Evolutionary conservation across 2,797 vertebrate genomes (phyloP), one percentile per base, ranked within the genome.

Genomic region (Anabacerthia variegaticeps): DNA sequence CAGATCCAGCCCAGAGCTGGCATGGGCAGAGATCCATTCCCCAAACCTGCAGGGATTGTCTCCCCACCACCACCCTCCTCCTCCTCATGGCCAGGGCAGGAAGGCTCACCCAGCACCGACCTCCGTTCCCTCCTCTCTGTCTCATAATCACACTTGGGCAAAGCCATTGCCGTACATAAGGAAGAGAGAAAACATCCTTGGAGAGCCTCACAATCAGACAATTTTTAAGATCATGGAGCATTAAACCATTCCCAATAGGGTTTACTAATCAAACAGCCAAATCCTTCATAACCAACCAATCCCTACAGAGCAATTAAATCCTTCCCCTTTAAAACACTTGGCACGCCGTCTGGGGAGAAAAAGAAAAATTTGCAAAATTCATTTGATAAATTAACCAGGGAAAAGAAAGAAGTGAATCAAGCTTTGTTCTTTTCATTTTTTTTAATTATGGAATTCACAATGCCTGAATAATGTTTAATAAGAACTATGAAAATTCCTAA

Each of bases 281-380:
- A 99, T 99, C 99, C 99, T 98, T 99, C 99, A 99, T 99, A 99
- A 99, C 98, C 99, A 99, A 98, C 99, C 99, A 99, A 99, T 99
- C 99, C 99, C 99, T 98, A 99, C 98, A 99, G 99, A 99, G 99
- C 99, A 99, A 99, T 99, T 99, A 99, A 99, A 99, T 99, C 99
- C 98, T 99, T 99, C 99, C 99, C 99, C 98, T 99, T 99, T 99
- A 99, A 99, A 99, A 99, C 98, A 99, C 99, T 99, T 98, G 98
- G 98, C 98, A 99, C 98, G 98, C 98, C 97, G 98, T 99, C 99
- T 99, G 98, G 99, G 99, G 99, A 99, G 98, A 99, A 97, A 98
- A 97, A 97, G 97, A 98, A 97, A 98, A 98, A 98, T 98, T 98
- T 98, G 98, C 98, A 98, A 98, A 98, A 98, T 99, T 99, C 99